phyloP scores from a whole-genome alignment of 2,797 vertebrate species.

The Anolis apletophallus region DNA sequence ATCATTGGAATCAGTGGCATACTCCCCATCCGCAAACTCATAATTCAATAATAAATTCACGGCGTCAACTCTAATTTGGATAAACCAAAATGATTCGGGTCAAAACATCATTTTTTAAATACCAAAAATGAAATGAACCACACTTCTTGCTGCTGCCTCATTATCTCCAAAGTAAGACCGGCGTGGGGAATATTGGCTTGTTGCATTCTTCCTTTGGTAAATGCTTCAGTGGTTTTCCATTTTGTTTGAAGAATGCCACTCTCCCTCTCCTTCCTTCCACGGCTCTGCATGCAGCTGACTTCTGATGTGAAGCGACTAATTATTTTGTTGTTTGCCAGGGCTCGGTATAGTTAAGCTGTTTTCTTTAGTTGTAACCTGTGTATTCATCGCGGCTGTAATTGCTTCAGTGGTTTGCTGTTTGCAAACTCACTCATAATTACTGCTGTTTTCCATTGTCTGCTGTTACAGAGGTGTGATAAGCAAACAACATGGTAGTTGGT shows the following conservation, averaged over 20 bases:
- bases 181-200: not conserved
- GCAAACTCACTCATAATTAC: not conserved
- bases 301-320: slow-evolving; percentile 18
- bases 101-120: not conserved
- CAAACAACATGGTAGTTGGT: not conserved
- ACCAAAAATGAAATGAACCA: not conserved
- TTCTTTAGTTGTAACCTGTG: not conserved
- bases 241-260: not conserved
- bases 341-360: not conserved
- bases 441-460: not conserved
- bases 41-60: no score
- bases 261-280: not conserved
- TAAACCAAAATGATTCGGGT: no score
- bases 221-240: not conserved
- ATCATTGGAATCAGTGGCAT: no score
- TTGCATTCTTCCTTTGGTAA: not conserved
- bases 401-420: not conserved
- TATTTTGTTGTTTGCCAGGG: not conserved
- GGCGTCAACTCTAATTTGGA: no score
- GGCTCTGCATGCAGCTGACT: not conserved
- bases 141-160: no score
- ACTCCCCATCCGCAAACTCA: no score
- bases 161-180: not conserved
- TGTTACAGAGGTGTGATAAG: not conserved
- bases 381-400: not conserved